Conservation (phyloP, 2,113 vertebrate genomes). For the Euleptes europaea region DNA sequence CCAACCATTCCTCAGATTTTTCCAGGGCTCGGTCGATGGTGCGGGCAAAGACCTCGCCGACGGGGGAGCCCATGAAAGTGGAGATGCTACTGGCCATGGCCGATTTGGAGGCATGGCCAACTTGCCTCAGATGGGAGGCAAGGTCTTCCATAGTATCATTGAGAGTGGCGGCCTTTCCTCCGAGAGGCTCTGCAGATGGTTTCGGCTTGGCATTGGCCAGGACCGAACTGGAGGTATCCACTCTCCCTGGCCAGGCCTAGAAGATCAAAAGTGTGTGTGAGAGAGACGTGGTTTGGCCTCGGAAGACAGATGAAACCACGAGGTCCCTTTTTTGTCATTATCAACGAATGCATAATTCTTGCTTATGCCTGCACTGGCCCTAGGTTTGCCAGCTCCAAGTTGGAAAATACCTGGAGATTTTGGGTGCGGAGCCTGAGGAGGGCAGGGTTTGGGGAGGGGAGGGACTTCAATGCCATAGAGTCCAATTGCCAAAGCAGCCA, state of each 20-base stretch:
- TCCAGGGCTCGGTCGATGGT: slow-evolving; percentile 77
- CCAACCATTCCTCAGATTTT: slow-evolving; percentile 81
- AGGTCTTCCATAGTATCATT: neutral
- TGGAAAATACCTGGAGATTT: too few species aligned
- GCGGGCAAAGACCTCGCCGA: slow-evolving; percentile 69
- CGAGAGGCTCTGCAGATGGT: rapidly evolving
- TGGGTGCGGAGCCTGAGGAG: too few species aligned
- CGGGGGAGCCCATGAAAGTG: slow-evolving; percentile 66
- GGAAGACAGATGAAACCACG: too few species aligned
- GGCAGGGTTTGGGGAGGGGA: too few species aligned
- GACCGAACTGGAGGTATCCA: rapidly evolving
- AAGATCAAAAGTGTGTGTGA: neutral
- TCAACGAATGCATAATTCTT: too few species aligned
- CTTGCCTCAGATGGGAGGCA: rapidly evolving
- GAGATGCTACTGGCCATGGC: slow-evolving; percentile 19
- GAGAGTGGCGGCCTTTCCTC: neutral
- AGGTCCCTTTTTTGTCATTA: too few species aligned
- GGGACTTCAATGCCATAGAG: too few species aligned
- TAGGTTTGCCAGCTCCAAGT: too few species aligned
- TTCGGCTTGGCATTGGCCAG: too few species aligned
- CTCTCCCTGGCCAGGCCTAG: neutral
- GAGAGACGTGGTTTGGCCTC: too few species aligned
- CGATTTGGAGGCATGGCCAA: neutral
- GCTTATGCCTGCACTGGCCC: too few species aligned
- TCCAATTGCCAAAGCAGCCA: too few species aligned